Conservation (phyloP, 2,888 invertebrate genomes). For the Sicus ferrugineus region DNA sequence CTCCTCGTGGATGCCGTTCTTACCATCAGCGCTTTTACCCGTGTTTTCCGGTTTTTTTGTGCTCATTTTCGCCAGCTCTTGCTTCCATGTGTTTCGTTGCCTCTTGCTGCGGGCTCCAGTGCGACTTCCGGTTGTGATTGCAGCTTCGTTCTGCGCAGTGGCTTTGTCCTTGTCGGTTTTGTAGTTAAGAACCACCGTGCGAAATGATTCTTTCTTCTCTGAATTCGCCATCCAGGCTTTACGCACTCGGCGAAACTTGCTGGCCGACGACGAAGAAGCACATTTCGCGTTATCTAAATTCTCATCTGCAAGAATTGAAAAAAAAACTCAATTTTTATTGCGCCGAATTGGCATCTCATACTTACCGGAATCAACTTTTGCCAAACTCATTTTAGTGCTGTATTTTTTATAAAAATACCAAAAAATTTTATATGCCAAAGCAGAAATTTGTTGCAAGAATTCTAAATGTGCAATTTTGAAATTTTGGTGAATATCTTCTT, state of each 20-base stretch:
- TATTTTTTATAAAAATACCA: neutral
- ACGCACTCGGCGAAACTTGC: neutral
- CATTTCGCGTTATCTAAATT: neutral
- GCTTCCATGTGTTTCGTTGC: neutral
- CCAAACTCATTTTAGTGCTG: conserved; percentile 27
- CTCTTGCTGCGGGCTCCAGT: neutral
- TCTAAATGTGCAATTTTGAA: conserved; percentile 23
- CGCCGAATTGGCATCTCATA: neutral
- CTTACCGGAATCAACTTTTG: conserved; percentile 28
- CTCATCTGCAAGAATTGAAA: neutral
- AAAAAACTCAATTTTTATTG: neutral
- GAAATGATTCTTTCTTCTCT: conserved; percentile 37
- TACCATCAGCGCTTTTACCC: neutral
- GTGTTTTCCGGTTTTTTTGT: neutral
- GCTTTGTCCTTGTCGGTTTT: conserved; percentile 13
- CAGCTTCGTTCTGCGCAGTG: neutral
- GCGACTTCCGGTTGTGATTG: neutral
- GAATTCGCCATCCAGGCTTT: conserved; percentile 33
- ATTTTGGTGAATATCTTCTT: neutral
- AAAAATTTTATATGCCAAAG: neutral
- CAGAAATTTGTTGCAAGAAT: neutral
- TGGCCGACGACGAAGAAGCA: neutral
- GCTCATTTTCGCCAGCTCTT: neutral
- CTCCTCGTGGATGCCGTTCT: neutral
- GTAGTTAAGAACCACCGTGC: conserved; percentile 37